phyloP scores from a whole-genome alignment of 1,140 invertebrate genomes.

The Trichogramma pretiosum region DNA sequence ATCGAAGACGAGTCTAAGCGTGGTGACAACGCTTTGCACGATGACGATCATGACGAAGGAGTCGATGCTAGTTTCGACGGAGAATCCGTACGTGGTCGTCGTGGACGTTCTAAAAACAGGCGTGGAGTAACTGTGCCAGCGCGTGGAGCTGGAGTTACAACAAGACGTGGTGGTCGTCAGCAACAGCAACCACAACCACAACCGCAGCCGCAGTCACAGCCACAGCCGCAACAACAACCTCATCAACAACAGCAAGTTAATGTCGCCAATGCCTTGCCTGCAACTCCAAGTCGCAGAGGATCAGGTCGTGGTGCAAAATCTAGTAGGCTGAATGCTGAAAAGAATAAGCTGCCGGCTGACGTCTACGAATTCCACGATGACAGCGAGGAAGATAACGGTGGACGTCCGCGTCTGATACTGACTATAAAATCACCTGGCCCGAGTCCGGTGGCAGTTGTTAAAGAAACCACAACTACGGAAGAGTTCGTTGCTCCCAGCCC shows the following conservation, averaged over 20 bases:
- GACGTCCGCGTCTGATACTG: constrained; percentile 63
- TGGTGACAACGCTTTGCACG: constrained; percentile 17
- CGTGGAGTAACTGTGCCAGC: constrained; percentile 34
- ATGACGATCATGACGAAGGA: constrained; percentile 38
- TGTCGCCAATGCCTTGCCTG: constrained; percentile 12
- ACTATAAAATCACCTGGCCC: constrained; percentile 62
- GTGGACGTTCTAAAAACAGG: constrained; percentile 30
- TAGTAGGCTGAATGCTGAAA: constrained; percentile 49
- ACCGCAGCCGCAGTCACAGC: too few relatives aligned
- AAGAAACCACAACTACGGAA: constrained; percentile 53
- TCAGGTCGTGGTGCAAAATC: constrained; percentile 49
- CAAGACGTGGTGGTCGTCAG: constrained; percentile 38
- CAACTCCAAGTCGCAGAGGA: constrained; percentile 33
- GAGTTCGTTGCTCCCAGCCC: constrained; percentile 52
- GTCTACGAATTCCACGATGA: constrained; percentile 80
- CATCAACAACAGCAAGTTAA: not conserved
- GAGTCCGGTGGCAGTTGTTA: constrained; percentile 32
- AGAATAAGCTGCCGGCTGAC: constrained; percentile 55
- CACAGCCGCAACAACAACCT: not conserved
- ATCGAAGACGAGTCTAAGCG: constrained; percentile 38
- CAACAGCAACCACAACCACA: not conserved
- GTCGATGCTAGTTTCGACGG: constrained; percentile 35
- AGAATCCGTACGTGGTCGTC: constrained; percentile 34
- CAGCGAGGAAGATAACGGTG: constrained; percentile 60
- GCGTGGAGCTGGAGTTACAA: constrained; percentile 49